Evolutionary conservation across 2,113 vertebrate species (phyloP).

Genomic region (Dasyornis broadbenti): DNA sequence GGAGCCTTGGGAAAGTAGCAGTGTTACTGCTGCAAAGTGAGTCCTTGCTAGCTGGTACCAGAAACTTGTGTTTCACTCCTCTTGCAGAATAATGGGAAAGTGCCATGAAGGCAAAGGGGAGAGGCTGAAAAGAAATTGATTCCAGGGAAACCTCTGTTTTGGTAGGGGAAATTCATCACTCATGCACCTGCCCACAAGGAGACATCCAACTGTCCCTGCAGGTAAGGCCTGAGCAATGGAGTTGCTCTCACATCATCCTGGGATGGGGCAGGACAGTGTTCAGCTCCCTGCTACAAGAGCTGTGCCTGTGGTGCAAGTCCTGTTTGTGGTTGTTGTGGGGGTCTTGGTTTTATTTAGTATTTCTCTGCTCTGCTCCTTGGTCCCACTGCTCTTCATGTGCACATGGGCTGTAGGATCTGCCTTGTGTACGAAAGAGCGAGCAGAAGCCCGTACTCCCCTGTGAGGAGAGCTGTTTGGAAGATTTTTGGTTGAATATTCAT

Average conservation of each 20-base stretch:
- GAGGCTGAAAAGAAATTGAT: not conserved
- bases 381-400: not conserved
- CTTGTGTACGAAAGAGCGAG: fast-evolving
- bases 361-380: not conserved
- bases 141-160: not conserved
- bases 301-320: not conserved
- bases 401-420: not conserved
- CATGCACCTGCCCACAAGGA: fast-evolving
- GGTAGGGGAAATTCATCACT: not conserved
- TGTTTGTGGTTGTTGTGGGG: not conserved
- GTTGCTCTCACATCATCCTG: not conserved
- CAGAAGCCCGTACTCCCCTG: not conserved
- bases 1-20: not conserved
- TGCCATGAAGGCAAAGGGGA: not conserved
- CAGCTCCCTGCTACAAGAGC: not conserved
- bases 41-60: not conserved
- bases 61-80: not conserved
- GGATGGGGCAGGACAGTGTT: not conserved
- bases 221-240: not conserved
- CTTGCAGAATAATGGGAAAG: not conserved
- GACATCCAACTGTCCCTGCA: not conserved
- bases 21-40: not conserved
- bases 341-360: not conserved
- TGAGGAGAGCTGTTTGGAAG: not conserved
- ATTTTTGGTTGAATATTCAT: not conserved